Evolutionary conservation across 1,140 invertebrate species (phyloP).

Genomic region (Leptinotarsa texana): DNA sequence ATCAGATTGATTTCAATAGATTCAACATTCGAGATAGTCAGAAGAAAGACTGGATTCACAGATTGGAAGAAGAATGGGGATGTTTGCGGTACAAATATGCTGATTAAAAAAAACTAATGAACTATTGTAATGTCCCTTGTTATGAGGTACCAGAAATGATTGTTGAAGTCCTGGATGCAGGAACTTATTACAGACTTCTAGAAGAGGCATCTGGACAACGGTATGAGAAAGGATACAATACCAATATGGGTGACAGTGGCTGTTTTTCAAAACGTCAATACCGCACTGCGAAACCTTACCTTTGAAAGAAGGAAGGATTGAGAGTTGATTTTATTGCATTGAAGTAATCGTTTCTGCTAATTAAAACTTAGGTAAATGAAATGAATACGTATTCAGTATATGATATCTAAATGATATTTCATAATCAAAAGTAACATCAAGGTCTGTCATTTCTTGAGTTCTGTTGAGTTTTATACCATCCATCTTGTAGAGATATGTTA

Average conservation of each 20-base stretch:
- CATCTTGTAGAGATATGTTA: too few relatives aligned
- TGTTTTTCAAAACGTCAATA: conserved; percentile 55
- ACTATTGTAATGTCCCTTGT: conserved; percentile 62
- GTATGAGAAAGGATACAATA: conserved; percentile 62
- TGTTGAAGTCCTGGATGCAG: conserved; percentile 60
- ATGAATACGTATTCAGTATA: not conserved
- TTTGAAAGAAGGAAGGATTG: conserved; percentile 41
- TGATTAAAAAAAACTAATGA: conserved; percentile 64
- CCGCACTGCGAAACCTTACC: conserved; percentile 47
- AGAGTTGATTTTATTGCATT: too few relatives aligned
- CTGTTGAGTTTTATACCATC: too few relatives aligned
- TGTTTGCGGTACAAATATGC: conserved; percentile 63
- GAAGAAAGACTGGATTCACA: conserved; percentile 74
- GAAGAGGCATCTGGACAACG: conserved; percentile 59
- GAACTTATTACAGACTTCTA: conserved; percentile 54
- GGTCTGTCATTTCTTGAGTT: too few relatives aligned
- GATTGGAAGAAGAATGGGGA: conserved; percentile 64
- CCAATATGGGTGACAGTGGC: conserved; percentile 59
- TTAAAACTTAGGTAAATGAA: not conserved
- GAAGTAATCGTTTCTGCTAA: too few relatives aligned
- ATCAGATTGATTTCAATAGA: conserved; percentile 74
- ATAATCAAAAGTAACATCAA: too few relatives aligned
- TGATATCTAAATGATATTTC: too few relatives aligned
- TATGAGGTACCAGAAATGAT: conserved; percentile 68
- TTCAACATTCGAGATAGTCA: conserved; percentile 65